Evolutionary conservation across 2,888 invertebrate genomes (phyloP).

Genomic region (Caradrina kadenii): DNA sequence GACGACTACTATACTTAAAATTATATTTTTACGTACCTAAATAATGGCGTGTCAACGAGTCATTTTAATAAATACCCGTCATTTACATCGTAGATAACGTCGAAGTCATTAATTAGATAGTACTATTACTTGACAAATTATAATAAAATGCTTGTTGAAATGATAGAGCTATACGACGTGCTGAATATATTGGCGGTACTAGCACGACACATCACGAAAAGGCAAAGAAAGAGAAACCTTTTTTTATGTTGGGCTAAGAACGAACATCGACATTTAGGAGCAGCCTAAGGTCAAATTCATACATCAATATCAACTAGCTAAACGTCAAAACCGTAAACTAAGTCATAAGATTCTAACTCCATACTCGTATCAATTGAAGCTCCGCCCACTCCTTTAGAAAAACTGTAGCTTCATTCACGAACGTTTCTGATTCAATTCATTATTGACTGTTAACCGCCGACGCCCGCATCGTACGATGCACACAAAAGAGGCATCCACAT

Average conservation of each 20-base stretch:
- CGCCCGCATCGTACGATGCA: slow-evolving; percentile 67
- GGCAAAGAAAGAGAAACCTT: neutral
- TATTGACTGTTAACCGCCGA: slow-evolving; percentile 49
- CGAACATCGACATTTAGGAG: neutral
- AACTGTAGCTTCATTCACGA: slow-evolving; percentile 24
- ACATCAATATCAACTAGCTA: neutral
- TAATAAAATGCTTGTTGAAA: neutral
- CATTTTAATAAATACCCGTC: slow-evolving; percentile 40
- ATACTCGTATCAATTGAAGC: neutral
- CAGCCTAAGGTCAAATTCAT: neutral
- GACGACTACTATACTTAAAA: too few relatives aligned
- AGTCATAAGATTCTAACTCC: neutral
- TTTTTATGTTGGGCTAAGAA: neutral
- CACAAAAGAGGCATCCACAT: slow-evolving; percentile 71
- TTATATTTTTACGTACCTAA: slow-evolving; percentile 6
- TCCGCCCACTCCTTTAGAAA: neutral
- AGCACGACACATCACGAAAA: neutral
- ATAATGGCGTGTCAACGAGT: slow-evolving; percentile 25
- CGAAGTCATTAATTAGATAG: slow-evolving; percentile 21
- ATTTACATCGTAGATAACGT: slow-evolving; percentile 13
- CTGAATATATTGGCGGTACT: too few relatives aligned
- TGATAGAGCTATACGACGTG: neutral
- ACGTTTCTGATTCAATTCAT: slow-evolving; percentile 47
- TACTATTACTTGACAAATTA: neutral
- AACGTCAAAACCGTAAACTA: too few relatives aligned